Evolutionary conservation across 53 echinoderm and acorn worm species (phyloP), one percentile per base, ranked within the genome.

Genomic region (Mesocentrotus franciscanus): DNA sequence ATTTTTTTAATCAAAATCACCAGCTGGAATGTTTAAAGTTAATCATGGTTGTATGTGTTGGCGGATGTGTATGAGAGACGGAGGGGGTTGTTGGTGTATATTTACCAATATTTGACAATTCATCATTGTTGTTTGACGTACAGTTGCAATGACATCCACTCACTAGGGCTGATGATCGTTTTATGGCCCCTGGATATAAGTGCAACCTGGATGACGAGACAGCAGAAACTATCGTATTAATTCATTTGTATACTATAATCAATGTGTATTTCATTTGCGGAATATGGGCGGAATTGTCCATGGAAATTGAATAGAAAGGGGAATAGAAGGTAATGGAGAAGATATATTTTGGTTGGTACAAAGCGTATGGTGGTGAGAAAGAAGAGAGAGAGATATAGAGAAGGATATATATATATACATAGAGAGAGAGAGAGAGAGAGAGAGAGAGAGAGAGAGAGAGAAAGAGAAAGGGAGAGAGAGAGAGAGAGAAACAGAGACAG

Each of bases 61-160:
- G 66, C 5, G 18, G 18, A 18, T 17, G 66, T 16, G 66, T 6
- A 66, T 18, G 66, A 18, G 24, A 18, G 74, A 10, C 7, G 30
- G 29, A 74, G 30, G 9, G 74, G 74, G 2, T 32, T 0, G 74
- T 10, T 11, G 12, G 12, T 1, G 29, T 36, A 58, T 64, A 35
- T 55, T 72, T 29, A 92, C 92, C 92, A 66, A 92, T 92, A 72
- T 74, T 92, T 18, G 74, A 56, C 56, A 92, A 16, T 9, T 55
- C 57, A 29, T 74, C 71, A 72, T 74, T 27, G 33, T 92, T 74
- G 75, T 92, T 92, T 6, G 92, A 72, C 15, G 92, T 92, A n/a
- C 92, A 92, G 92, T 92, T 92, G 17, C 92, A 92, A 29, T 92
- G 92, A 70, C 92, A 92, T 36, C 92, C 92, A 72, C 22, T 74